Evolutionary conservation across 2,113 vertebrate genomes (phyloP).

Genomic region (Pica pica): DNA sequence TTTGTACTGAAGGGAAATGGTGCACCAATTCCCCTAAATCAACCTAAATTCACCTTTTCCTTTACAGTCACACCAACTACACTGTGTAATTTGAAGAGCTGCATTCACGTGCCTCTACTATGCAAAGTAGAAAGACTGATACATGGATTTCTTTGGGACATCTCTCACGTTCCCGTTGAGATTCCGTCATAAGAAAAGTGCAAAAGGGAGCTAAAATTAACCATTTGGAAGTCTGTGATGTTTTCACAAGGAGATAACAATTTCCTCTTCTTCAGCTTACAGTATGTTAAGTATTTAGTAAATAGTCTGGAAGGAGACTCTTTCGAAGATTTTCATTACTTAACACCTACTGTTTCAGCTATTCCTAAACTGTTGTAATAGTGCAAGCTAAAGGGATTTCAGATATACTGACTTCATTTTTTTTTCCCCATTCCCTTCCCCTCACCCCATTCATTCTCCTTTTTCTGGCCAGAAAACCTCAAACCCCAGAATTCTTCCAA

Average conservation of each 20-base stretch:
- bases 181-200: background rate
- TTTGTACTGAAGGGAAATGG: background rate
- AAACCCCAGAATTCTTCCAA: conserved; percentile 14
- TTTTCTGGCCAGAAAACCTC: conserved; percentile 18
- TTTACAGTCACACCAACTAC: background rate
- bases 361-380: background rate
- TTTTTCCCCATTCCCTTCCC: background rate
- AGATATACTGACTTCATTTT: background rate
- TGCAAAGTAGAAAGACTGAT: background rate
- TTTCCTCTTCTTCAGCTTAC: background rate
- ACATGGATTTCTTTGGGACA: background rate
- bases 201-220: background rate
- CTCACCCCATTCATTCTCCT: background rate
- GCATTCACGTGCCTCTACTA: background rate
- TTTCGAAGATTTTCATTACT: background rate
- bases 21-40: background rate
- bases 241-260: background rate
- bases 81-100: background rate
- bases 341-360: background rate
- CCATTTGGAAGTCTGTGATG: background rate
- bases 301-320: conserved; percentile 8
- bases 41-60: background rate
- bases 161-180: background rate
- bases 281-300: conserved; percentile 13
- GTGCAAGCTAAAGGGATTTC: conserved; percentile 29